These are phyloP conservation scores for Cyanoramphus novaezelandiae DNA, from an alignment of 2,113 vertebrate genomes.

Conservation along the genomic window DNA sequence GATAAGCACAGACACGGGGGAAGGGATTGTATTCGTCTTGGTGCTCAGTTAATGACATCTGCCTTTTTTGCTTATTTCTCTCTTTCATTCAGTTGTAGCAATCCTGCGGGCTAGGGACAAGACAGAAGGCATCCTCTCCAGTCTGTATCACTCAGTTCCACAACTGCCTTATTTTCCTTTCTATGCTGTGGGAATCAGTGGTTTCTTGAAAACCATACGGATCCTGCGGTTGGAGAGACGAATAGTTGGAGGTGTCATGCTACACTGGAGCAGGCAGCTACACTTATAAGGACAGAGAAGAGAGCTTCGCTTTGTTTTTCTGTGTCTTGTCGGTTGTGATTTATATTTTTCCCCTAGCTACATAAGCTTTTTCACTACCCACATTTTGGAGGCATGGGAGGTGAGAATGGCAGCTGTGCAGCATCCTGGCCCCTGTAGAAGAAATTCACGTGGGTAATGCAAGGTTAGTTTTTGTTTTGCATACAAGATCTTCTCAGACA, in stretches of 20 bases:
- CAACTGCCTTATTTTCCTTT: neutral
- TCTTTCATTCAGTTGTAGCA: neutral
- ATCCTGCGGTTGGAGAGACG: neutral
- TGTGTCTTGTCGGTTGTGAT: neutral
- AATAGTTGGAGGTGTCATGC: neutral
- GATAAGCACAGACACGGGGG: neutral
- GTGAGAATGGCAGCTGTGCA: neutral
- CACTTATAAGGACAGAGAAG: neutral
- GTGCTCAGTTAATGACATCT: neutral
- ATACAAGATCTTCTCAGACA: neutral
- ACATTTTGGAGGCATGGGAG: neutral
- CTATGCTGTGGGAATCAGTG: neutral
- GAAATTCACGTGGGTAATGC: neutral
- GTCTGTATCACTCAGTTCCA: neutral
- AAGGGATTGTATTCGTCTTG: neutral
- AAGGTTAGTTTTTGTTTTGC: neutral
- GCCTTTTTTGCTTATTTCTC: neutral
- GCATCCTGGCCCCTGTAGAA: neutral
- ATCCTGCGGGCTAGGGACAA: neutral
- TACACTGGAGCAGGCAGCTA: neutral
- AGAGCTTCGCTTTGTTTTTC: neutral
- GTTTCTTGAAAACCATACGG: neutral
- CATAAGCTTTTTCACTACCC: accelerated
- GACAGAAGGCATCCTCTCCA: neutral
- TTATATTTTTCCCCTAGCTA: neutral